Evolutionary conservation across 2,113 vertebrate species (phyloP).

Genomic region (Hoplias malabaricus): DNA sequence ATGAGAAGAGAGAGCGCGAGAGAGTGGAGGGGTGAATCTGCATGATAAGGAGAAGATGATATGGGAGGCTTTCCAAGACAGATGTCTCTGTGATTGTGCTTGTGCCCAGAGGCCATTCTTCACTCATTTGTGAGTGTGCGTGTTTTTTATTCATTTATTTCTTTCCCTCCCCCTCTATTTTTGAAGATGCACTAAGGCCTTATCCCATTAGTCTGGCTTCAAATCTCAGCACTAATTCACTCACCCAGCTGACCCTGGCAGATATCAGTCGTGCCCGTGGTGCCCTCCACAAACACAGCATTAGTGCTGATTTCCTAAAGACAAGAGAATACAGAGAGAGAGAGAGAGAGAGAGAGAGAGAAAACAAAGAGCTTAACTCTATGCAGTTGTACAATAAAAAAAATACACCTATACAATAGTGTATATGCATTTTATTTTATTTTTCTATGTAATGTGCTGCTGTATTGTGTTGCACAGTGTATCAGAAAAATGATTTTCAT

Average conservation of each 20-base stretch:
- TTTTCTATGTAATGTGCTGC: no score
- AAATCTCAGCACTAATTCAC: slow-evolving; percentile 44
- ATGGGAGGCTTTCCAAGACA: slow-evolving; percentile 27
- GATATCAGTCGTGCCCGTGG: slow-evolving; percentile 75
- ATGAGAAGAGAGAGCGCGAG: slow-evolving; percentile 21
- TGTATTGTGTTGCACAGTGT: no score
- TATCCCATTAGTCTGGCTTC: slow-evolving; percentile 45
- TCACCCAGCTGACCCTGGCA: slow-evolving; percentile 81
- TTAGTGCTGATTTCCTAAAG: slow-evolving; percentile 69
- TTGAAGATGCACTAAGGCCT: slow-evolving; percentile 31
- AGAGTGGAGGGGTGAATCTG: slow-evolving; percentile 36
- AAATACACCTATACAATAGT: background rate
- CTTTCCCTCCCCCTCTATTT: no score
- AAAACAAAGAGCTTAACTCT: no score
- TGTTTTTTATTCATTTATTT: background rate
- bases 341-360: background rate
- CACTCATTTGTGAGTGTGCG: slow-evolving; percentile 18
- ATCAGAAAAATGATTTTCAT: no score
- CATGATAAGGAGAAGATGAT: slow-evolving; percentile 40
- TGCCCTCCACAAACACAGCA: slow-evolving; percentile 74
- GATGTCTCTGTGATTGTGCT: slow-evolving; percentile 45
- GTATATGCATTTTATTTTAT: no score
- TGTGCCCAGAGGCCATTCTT: slow-evolving; percentile 31
- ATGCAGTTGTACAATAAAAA: no score
- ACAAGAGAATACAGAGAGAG: background rate